Conservation (phyloP, 2,888 invertebrate genomes). For the Dusona sp. region DNA sequence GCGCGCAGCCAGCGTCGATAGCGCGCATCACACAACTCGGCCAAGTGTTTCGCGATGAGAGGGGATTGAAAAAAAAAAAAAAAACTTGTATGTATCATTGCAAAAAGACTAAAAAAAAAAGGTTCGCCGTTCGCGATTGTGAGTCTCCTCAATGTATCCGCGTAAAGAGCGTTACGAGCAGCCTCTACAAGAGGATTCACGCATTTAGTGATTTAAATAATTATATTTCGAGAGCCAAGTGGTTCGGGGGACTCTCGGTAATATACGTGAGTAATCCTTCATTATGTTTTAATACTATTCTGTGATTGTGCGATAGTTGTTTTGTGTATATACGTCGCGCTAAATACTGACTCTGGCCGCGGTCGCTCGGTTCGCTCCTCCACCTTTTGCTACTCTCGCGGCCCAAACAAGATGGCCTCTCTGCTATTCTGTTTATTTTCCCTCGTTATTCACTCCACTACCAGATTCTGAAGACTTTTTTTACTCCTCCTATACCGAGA, state of each 20-base stretch:
- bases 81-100: background rate
- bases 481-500: background rate
- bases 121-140: constrained; percentile 55
- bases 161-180: constrained; percentile 51
- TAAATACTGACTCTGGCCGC: background rate
- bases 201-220: constrained; percentile 3
- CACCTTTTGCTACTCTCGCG: constrained; percentile 33
- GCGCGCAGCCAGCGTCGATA: constrained; percentile 4
- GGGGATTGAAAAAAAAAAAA: constrained; percentile 2
- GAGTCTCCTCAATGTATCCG: constrained; percentile 64
- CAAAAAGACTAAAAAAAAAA: constrained; percentile 44
- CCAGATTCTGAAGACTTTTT: background rate
- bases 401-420: constrained; percentile 79
- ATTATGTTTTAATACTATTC: background rate
- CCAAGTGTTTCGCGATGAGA: background rate
- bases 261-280: constrained; percentile 37
- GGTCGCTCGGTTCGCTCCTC: constrained; percentile 4
- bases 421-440: constrained; percentile 76
- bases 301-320: background rate
- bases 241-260: constrained; percentile 14
- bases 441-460: constrained; percentile 53
- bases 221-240: background rate
- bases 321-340: constrained; percentile 8
- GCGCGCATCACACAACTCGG: constrained; percentile 9
- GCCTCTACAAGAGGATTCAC: constrained; percentile 20